These are phyloP conservation scores for Tangara arthus DNA, from an alignment of 2,797 vertebrate genomes.

Conservation along the genomic window DNA sequence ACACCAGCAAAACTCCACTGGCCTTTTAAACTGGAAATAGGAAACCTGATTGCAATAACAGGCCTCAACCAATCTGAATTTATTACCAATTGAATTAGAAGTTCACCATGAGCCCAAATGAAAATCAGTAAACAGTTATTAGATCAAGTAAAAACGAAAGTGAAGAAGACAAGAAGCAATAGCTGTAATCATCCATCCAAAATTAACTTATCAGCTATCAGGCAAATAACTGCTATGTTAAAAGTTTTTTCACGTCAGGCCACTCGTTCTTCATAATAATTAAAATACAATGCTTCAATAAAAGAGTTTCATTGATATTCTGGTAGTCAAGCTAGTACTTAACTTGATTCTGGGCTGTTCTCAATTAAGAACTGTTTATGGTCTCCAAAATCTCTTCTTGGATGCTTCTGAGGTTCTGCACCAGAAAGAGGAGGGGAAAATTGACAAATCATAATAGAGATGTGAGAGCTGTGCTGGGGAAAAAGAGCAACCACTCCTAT, in stretches of 20 bases:
- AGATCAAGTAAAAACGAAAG: background rate
- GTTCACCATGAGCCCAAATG: background rate
- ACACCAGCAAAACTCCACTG: background rate
- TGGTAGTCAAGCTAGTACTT: background rate
- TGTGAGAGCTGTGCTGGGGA: background rate
- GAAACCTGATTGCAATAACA: background rate
- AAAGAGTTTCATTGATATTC: conserved; percentile 5
- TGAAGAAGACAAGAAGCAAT: background rate
- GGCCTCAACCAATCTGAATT: background rate
- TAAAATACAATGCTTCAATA: conserved; percentile 4
- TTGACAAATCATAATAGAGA: background rate
- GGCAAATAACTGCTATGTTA: background rate
- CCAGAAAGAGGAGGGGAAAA: background rate
- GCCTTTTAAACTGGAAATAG: background rate
- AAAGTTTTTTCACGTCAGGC: background rate
- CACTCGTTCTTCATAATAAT: conserved; percentile 9
- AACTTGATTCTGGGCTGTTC: conserved; percentile 13
- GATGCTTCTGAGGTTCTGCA: background rate
- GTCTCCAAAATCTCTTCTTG: conserved; percentile 18
- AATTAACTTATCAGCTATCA: conserved; percentile 4
- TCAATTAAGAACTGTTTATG: conserved; percentile 31
- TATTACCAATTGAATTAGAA: background rate
- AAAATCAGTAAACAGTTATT: background rate
- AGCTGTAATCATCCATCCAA: background rate
- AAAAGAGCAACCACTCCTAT: background rate